These are phyloP conservation scores for Stratiolaelaps scimitus DNA, from an alignment of 1,140 invertebrate genomes.

Conservation along the genomic window DNA sequence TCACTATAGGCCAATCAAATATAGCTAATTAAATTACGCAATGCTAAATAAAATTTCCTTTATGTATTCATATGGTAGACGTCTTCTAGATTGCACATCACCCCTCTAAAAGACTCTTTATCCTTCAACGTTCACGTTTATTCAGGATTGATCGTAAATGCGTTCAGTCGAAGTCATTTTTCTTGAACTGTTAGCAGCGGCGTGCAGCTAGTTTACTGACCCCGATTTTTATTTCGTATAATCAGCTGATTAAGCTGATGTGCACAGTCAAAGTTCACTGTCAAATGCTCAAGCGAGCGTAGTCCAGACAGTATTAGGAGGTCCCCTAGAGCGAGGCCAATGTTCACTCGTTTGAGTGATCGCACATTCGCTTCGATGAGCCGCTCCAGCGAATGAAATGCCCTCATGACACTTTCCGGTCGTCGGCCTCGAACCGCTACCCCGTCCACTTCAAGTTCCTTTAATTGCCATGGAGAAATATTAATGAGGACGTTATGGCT, in stretches of 20 bases:
- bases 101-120: too few relatives aligned
- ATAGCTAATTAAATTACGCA: too few relatives aligned
- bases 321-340: not conserved
- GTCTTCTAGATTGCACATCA: too few relatives aligned
- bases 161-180: too few relatives aligned
- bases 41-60: too few relatives aligned
- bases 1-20: too few relatives aligned
- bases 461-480: not conserved
- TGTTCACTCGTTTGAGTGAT: not conserved
- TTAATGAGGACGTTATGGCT: too few relatives aligned
- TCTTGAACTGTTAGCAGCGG: too few relatives aligned
- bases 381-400: constrained; percentile 8
- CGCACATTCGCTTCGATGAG: constrained; percentile 6
- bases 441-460: constrained; percentile 25
- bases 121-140: too few relatives aligned
- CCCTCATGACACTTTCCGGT: not conserved
- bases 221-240: constrained; percentile 3
- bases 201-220: not conserved
- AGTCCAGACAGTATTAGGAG: not conserved
- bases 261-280: not conserved
- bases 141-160: too few relatives aligned
- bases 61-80: too few relatives aligned
- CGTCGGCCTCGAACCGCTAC: constrained; percentile 10
- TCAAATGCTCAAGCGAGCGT: not conserved
- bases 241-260: constrained; percentile 12